Conservation (phyloP, 2,888 invertebrate species). For the Nemotelus nigrinus region DNA sequence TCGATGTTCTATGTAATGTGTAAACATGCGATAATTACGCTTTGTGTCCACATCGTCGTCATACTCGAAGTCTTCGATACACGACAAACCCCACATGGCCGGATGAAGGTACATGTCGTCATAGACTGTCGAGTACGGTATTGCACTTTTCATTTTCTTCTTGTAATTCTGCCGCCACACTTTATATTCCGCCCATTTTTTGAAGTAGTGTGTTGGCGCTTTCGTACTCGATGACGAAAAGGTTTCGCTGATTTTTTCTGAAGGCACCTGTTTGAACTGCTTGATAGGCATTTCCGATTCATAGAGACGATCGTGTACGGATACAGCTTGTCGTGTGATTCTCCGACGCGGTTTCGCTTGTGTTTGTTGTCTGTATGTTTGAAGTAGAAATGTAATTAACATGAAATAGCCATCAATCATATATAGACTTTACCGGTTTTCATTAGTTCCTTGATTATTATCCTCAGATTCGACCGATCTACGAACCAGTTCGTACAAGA, state of each 20-base stretch:
- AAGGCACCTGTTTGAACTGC: slow-evolving; percentile 56
- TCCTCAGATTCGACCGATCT: slow-evolving; percentile 47
- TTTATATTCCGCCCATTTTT: slow-evolving; percentile 46
- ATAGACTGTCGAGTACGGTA: slow-evolving; percentile 45
- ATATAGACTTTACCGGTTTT: background rate
- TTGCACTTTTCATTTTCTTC: slow-evolving; percentile 46
- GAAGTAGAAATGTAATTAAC: too few relatives aligned
- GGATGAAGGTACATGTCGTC: slow-evolving; percentile 58
- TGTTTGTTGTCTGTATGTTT: background rate
- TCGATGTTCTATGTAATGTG: slow-evolving; percentile 61
- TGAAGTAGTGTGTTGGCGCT: slow-evolving; percentile 46
- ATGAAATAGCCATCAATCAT: too few relatives aligned
- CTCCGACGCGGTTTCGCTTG: background rate
- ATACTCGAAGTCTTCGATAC: slow-evolving; percentile 60
- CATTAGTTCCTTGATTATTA: background rate
- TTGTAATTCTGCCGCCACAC: slow-evolving; percentile 45
- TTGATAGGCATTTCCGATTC: slow-evolving; percentile 56
- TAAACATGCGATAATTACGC: slow-evolving; percentile 60
- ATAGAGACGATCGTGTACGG: slow-evolving; percentile 56
- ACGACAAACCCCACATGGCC: slow-evolving; percentile 57
- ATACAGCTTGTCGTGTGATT: slow-evolving; percentile 52
- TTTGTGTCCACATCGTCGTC: slow-evolving; percentile 60
- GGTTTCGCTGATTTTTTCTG: slow-evolving; percentile 54
- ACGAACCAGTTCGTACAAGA: slow-evolving; percentile 57
- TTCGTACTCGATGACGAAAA: slow-evolving; percentile 37